Evolutionary conservation across 2,797 vertebrate genomes (phyloP), one percentile per base, ranked within the genome.

Genomic region (Phoeniculus purpureus): DNA sequence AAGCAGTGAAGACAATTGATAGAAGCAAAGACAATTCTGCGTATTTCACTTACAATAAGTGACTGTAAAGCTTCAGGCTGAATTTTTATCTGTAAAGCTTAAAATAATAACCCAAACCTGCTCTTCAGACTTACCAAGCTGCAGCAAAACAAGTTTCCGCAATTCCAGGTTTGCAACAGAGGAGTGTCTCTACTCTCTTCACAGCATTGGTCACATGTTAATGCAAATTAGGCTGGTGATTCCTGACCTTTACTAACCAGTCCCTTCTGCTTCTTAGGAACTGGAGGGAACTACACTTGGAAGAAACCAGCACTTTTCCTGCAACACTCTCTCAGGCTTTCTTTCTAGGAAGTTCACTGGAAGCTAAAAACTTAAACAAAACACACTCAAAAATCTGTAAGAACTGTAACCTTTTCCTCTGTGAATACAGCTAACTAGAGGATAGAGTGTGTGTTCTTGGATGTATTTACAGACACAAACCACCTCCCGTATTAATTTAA

Each of bases 341-440:
- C 81, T 80, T 66, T 73, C 75, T 56, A 88, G 58, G 72, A 83
- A 56, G 21, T 45, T 78, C 31, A 47, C 4, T 20, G 27, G 71
- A 87, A 92, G 59, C 15, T 34, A 92, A 92, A 66, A 85, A 61
- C 6, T 7, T 50, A 90, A 93, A 77, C 12, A 86, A 66, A 92
- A 47, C 45, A 55, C 55, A 34, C 34, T 80, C 6, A 13, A 72
- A 87, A 93, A 62, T 17, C 26, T 21, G 72, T 11, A 85, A 29
- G 31, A 90, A 82, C 82, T 47, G 26, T 82, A 68, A 90, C 10
- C 29, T 89, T 78, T 74, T 80, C 29, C 37, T 82, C 59, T 26
- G 19, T 45, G 9, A 80, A 81, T 85, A 40, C 65, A 40, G 70
- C 55, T 85, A 48, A 74, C 60, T 48, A 20, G 34, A 77, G 84